Conservation (phyloP, 2,888 invertebrate species). For the Xanthorhoe spadicearia region DNA sequence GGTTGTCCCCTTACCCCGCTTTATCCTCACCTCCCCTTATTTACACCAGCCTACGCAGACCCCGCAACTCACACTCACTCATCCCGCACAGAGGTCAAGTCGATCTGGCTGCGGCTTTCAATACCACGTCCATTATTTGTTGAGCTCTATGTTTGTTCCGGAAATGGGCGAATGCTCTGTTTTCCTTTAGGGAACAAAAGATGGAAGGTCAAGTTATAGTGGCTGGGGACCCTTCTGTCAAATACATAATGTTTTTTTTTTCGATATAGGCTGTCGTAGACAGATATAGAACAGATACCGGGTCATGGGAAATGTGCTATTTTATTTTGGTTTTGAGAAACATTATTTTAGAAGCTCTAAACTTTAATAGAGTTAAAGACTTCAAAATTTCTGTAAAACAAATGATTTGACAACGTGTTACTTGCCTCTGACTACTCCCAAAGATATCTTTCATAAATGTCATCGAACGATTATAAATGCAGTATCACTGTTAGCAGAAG, state of each 20-base stretch:
- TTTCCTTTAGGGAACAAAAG: slow-evolving; percentile 43
- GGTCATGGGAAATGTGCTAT: neutral
- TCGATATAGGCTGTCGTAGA: slow-evolving; percentile 32
- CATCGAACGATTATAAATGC: too few relatives aligned
- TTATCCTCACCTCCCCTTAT: slow-evolving; percentile 65
- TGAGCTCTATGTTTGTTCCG: slow-evolving; percentile 51
- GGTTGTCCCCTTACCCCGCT: slow-evolving; percentile 59
- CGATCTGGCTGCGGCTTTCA: slow-evolving; percentile 52
- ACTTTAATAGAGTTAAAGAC: too few relatives aligned
- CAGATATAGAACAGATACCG: slow-evolving; percentile 9
- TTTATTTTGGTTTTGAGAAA: too few relatives aligned
- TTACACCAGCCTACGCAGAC: slow-evolving; percentile 61
- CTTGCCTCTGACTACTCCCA: too few relatives aligned
- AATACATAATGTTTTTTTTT: slow-evolving; percentile 76
- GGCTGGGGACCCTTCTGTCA: slow-evolving; percentile 65
- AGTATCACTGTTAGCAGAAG: too few relatives aligned
- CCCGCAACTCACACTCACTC: slow-evolving; percentile 47
- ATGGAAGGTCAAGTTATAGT: slow-evolving; percentile 50
- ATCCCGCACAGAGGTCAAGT: slow-evolving; percentile 53
- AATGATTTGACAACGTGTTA: too few relatives aligned
- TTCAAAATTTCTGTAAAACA: too few relatives aligned
- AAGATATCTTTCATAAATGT: too few relatives aligned
- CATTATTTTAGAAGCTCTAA: too few relatives aligned
- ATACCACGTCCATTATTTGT: slow-evolving; percentile 48
- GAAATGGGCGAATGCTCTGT: slow-evolving; percentile 31